A percentile compares a stretch with the other conserved stretches of the same genome.
Evolutionary conservation across 35 echinoderm and acorn worm species (phyloP).

Genomic region (Diadema setosum): DNA sequence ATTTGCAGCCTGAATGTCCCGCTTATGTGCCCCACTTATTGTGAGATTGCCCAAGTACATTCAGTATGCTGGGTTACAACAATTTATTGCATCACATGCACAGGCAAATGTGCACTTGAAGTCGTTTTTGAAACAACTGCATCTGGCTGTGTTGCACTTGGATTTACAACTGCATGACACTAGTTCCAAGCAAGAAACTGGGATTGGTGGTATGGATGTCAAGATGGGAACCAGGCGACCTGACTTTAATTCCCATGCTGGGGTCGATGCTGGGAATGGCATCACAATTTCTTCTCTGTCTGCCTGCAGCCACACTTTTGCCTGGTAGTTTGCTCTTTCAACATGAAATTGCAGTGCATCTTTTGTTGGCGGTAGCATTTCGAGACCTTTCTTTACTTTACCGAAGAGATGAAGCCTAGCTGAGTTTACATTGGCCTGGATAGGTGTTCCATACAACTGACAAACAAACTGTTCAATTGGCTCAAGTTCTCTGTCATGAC

Average conservation of each 20-base stretch:
- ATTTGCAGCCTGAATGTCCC: too few relatives aligned
- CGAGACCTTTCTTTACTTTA: neutral
- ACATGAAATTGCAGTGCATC: neutral
- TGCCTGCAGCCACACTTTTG: neutral
- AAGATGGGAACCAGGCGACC: neutral
- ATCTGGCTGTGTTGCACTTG: too few relatives aligned
- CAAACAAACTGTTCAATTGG: neutral
- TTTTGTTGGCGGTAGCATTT: conserved; percentile 29
- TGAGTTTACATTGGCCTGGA: neutral
- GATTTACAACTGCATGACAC: too few relatives aligned
- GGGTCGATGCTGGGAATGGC: neutral
- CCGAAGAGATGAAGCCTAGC: neutral
- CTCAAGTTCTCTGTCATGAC: neutral
- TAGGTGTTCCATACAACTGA: neutral
- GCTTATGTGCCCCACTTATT: too few relatives aligned
- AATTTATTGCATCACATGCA: too few relatives aligned
- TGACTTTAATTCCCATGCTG: neutral
- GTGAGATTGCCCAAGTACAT: too few relatives aligned
- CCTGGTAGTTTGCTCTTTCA: neutral
- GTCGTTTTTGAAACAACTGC: too few relatives aligned
- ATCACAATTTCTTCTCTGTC: neutral
- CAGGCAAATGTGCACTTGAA: too few relatives aligned
- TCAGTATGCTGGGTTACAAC: too few relatives aligned
- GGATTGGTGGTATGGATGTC: neutral
- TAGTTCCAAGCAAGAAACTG: too few relatives aligned